Percentiles rank a stretch among this genome's conserved stretches.
These are phyloP conservation scores for Thaleichthys pacificus DNA, from an alignment of 2,797 vertebrate genomes.

Conservation along the genomic window DNA sequence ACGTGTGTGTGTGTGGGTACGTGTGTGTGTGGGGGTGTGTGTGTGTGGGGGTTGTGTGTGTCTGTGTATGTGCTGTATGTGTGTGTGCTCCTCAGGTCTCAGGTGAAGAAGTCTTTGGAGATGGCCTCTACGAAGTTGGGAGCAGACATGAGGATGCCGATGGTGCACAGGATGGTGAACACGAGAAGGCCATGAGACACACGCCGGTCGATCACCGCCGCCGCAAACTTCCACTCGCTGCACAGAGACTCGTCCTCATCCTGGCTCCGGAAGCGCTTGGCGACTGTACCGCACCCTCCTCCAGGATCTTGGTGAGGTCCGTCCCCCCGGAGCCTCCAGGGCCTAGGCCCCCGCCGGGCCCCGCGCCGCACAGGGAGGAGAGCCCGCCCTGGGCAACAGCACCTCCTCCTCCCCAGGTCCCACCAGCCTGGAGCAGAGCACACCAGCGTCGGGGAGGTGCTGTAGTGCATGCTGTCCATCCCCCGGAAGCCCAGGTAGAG, in stretches of 20 bases:
- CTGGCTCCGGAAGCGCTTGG: constrained; percentile 75
- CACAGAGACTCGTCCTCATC: constrained; percentile 77
- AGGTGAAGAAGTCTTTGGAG: constrained; percentile 66
- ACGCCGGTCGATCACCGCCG: constrained; percentile 82
- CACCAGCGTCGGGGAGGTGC: constrained; percentile 9
- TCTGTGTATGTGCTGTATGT: background rate
- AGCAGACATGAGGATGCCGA: constrained; percentile 83
- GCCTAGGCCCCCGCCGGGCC: background rate
- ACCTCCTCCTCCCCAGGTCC: constrained; percentile 25
- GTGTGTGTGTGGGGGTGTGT: background rate
- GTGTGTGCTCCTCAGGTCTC: background rate
- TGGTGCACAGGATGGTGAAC: constrained; percentile 83
- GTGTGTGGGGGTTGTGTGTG: background rate
- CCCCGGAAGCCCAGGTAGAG: constrained; percentile 79
- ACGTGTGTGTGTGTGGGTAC: background rate
- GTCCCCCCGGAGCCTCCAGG: constrained; percentile 7
- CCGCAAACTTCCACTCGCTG: constrained; percentile 84
- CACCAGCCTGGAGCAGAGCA: constrained; percentile 23
- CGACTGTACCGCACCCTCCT: constrained; percentile 77
- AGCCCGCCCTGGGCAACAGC: constrained; percentile 10
- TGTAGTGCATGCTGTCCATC: constrained; percentile 69
- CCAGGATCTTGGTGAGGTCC: constrained; percentile 52
- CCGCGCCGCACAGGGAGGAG: background rate
- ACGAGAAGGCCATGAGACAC: constrained; percentile 83
- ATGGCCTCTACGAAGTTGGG: constrained; percentile 84